Percentiles rank a stretch among this genome's conserved stretches.
These are phyloP conservation scores for Benthosema pterotum DNA, from an alignment of 2,797 vertebrate genomes.

Conservation along the genomic window DNA sequence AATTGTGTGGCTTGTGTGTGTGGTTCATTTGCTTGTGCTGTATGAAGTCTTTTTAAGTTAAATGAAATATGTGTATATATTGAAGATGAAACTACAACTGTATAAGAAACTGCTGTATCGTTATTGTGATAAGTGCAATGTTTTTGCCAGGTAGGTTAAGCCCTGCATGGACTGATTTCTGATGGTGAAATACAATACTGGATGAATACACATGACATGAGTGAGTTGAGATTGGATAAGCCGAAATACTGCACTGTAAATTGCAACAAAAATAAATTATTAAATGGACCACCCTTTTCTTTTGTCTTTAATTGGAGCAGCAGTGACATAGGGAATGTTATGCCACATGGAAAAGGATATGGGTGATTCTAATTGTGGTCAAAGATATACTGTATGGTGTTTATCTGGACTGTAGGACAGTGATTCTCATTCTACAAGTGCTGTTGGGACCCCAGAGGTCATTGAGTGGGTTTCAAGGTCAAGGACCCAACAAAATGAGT, in stretches of 20 bases:
- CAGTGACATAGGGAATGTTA: too few relatives aligned
- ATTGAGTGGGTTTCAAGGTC: too few relatives aligned
- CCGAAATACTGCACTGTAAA: slow-evolving; percentile 56
- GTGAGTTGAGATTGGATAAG: slow-evolving; percentile 15
- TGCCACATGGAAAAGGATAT: too few relatives aligned
- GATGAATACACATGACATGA: slow-evolving; percentile 34
- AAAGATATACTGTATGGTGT: too few relatives aligned
- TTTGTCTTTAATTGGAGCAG: neutral
- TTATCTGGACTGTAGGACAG: too few relatives aligned
- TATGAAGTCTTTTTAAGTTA: slow-evolving; percentile 71
- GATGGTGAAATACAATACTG: slow-evolving; percentile 28
- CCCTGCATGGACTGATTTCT: slow-evolving; percentile 33
- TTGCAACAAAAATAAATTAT: slow-evolving; percentile 64
- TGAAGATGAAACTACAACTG: slow-evolving; percentile 64
- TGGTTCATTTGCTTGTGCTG: slow-evolving; percentile 54
- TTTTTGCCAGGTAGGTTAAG: slow-evolving; percentile 35
- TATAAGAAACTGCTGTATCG: slow-evolving; percentile 58
- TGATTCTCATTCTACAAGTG: too few relatives aligned
- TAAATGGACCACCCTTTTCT: slow-evolving; percentile 27
- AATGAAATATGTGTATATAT: slow-evolving; percentile 76
- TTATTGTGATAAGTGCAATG: slow-evolving; percentile 49
- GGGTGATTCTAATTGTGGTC: too few relatives aligned
- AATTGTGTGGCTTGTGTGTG: slow-evolving; percentile 44
- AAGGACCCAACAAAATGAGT: too few relatives aligned
- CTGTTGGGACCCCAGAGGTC: too few relatives aligned